A percentile compares a stretch with the other conserved stretches of the same genome.
phyloP scores from a whole-genome alignment of 2,113 vertebrate genomes.

The Phaethornis superciliosus region DNA sequence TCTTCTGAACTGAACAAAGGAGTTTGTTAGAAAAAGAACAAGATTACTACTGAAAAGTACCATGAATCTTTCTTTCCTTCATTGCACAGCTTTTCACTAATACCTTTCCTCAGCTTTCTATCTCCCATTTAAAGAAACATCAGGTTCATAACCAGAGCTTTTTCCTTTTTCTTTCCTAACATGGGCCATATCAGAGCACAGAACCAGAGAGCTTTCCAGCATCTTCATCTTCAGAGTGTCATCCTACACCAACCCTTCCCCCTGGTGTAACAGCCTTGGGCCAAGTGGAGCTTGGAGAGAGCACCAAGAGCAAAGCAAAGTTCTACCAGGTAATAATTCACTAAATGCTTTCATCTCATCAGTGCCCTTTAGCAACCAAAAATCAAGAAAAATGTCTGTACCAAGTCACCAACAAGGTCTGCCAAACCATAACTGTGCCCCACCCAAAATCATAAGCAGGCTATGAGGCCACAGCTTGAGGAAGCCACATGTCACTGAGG shows the following conservation, averaged over 20 bases:
- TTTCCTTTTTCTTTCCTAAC: neutral
- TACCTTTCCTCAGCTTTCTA: neutral
- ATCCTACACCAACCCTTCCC: neutral
- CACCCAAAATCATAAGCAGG: neutral
- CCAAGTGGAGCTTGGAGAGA: neutral
- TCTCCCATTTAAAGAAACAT: neutral
- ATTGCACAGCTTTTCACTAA: neutral
- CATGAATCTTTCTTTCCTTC: neutral
- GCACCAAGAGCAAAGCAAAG: neutral
- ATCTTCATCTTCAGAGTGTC: neutral
- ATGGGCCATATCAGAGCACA: neutral
- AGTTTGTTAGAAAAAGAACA: neutral
- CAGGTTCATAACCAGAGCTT: neutral
- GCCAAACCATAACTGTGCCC: accelerated
- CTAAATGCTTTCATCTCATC: neutral
- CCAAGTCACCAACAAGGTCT: neutral
- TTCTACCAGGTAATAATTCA: neutral
- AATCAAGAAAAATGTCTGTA: neutral
- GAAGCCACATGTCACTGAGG: neutral
- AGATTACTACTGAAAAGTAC: neutral
- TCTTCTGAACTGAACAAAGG: constrained; percentile 12
- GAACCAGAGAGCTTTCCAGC: neutral
- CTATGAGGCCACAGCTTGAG: neutral
- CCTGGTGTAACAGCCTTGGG: neutral
- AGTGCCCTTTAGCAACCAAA: neutral